Percentiles rank a stretch among this genome's conserved stretches.
Conservation (phyloP, 2,797 vertebrate species). For the Pampus argenteus region DNA sequence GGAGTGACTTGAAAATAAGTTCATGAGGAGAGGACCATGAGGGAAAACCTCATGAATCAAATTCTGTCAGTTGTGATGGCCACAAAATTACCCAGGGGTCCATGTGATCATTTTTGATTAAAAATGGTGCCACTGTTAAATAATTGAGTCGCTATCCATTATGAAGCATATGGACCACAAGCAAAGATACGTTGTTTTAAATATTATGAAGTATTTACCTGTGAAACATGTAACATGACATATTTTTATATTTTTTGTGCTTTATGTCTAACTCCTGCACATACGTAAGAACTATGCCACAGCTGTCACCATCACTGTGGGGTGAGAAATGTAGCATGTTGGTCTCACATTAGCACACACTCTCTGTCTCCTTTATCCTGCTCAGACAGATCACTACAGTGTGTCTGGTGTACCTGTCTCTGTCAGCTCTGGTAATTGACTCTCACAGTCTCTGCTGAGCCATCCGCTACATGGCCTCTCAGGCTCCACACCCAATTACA, state of each 20-base stretch:
- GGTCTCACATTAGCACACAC: conserved; percentile 57
- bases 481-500: conserved; percentile 77
- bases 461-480: conserved; percentile 72
- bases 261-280: conserved; percentile 1
- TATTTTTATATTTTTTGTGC: not conserved
- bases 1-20: not conserved
- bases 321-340: conserved; percentile 55
- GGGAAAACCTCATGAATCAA: conserved; percentile 63
- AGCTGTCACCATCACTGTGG: conserved; percentile 37
- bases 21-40: too few species aligned
- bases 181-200: conserved; percentile 12
- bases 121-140: conserved; percentile 56
- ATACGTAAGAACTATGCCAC: conserved; percentile 24
- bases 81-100: conserved; percentile 43
- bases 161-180: conserved; percentile 19
- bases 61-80: conserved; percentile 54
- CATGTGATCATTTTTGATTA: conserved; percentile 55
- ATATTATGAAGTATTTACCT: conserved; percentile 27
- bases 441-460: conserved; percentile 72
- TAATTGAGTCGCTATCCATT: conserved; percentile 50
- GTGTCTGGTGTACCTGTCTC: conserved; percentile 72
- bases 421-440: conserved; percentile 80
- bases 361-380: conserved; percentile 59
- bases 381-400: conserved; percentile 60
- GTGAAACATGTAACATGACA: not conserved